Base-by-base conservation (phyloP, 2,797 vertebrate genomes). In the Peromyscus melanophrys region DNA sequence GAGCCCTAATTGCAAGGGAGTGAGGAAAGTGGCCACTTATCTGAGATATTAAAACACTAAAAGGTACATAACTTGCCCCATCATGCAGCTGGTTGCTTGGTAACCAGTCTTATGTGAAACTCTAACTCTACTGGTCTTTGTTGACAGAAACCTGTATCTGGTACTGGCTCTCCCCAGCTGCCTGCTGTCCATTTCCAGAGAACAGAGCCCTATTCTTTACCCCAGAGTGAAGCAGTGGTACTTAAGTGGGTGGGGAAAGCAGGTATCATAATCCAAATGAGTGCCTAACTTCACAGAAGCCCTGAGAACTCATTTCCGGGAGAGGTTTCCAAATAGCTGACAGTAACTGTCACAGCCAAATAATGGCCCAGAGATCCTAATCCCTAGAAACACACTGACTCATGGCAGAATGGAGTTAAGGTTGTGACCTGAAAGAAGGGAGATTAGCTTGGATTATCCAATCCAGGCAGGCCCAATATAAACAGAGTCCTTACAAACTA, bases 21-120 rank as follows among this genome's bases (percentile, higher is more conserved):
- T 52, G 34, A 34, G 86, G n/a, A 52, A 76, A 92, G 87, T 23
- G 88, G 49, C 29, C 69, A 82, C 73, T 90, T 85, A 34, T 31
- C 82, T 75, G 31, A 83, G 67, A 89, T 29, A 82, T n/a, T 91
- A 80, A 94, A 97, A 93, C 52, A 40, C 52, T 59, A 46, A 92
- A 46, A 71, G 55, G 59, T 14, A 89, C 31, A 31, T 19, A 71
- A 89, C 7, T 52, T 86, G 63, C 29, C 59, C 29, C 34, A 78
- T 61, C 65, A 63, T 43, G 46, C 40, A 43, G 61, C 2, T 78
- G 82, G 52, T 87, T 96, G 89, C 76, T n/a, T 67, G 63, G 49
- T n/a, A 96, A 89, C 52, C 59, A 82, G 92, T 73, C 31, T n/a
- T 2, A 37, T 21, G 25, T 27, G 71, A 88, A 46, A 82, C 40